phyloP scores from a whole-genome alignment of 2,113 vertebrate species.

The Xiphophorus couchianus region DNA sequence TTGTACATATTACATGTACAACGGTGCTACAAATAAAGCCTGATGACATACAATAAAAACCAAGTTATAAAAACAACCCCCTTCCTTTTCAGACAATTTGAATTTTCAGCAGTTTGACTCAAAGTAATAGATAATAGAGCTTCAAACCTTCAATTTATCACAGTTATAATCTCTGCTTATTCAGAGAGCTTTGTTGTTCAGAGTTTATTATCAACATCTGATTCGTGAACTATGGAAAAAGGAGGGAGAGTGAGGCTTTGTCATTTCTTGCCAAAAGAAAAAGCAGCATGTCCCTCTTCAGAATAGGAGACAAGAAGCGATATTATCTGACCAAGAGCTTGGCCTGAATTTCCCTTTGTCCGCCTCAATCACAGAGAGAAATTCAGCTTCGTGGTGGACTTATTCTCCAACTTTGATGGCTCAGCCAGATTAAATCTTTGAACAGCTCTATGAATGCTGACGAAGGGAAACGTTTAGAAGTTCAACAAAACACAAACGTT shows the following conservation, averaged over 20 bases:
- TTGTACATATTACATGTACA: not conserved
- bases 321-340: slow-evolving; percentile 53
- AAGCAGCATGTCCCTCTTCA: slow-evolving; percentile 19
- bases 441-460: slow-evolving; percentile 46
- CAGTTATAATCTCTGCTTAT: slow-evolving; percentile 7
- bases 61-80: not conserved
- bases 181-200: slow-evolving; percentile 8
- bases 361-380: slow-evolving; percentile 30
- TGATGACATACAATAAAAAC: not conserved
- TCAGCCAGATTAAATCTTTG: slow-evolving; percentile 50
- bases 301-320: slow-evolving; percentile 51
- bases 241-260: slow-evolving; percentile 24
- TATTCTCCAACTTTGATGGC: slow-evolving; percentile 46
- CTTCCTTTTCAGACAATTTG: not conserved
- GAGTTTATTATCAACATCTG: slow-evolving; percentile 34
- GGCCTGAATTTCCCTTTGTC: slow-evolving; percentile 46
- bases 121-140: not conserved
- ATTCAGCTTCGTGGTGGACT: slow-evolving; percentile 30
- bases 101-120: not conserved
- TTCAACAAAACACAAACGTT: not conserved
- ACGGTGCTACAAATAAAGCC: not conserved
- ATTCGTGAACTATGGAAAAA: slow-evolving; percentile 7
- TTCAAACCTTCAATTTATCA: not conserved
- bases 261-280: slow-evolving; percentile 26
- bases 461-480: slow-evolving; percentile 4